phyloP scores from a whole-genome alignment of 2,797 vertebrate genomes.

The Siniperca scherzeri region DNA sequence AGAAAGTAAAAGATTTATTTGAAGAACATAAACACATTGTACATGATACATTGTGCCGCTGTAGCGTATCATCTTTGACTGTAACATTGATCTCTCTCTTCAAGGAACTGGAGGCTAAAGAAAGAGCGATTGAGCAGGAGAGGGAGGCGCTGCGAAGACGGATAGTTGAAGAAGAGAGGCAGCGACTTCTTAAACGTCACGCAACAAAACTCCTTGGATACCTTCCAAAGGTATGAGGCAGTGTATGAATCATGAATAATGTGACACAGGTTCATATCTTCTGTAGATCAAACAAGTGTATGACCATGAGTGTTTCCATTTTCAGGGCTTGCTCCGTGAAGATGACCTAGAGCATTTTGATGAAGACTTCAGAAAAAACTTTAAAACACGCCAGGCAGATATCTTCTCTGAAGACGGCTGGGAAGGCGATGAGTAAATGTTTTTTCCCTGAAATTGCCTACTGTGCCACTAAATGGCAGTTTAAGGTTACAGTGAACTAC shows the following conservation, averaged over 20 bases:
- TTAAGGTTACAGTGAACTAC: neutral
- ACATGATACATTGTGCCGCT: neutral
- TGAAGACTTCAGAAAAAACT: constrained; percentile 90
- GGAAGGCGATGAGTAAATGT: constrained; percentile 60
- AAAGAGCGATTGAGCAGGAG: constrained; percentile 85
- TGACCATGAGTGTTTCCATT: constrained; percentile 30
- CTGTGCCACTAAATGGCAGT: constrained; percentile 82
- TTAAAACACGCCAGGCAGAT: constrained; percentile 79
- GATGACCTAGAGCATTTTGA: constrained; percentile 91
- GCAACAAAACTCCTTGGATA: constrained; percentile 92
- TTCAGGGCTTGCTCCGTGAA: constrained; percentile 92
- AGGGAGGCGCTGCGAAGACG: constrained; percentile 83
- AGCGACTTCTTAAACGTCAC: constrained; percentile 90
- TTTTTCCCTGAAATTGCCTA: constrained; percentile 11
- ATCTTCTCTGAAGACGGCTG: constrained; percentile 76
- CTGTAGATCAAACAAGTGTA: neutral
- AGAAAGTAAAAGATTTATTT: neutral
- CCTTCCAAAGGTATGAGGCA: constrained; percentile 89
- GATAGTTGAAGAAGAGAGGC: constrained; percentile 95
- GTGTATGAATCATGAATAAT: neutral
- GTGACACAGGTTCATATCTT: neutral
- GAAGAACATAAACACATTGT: neutral
- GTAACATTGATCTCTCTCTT: constrained; percentile 27
- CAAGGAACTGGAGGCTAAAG: constrained; percentile 90
- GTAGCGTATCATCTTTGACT: neutral